A percentile compares a stretch with the other conserved stretches of the same genome.
These are phyloP conservation scores for Sciaenops ocellatus DNA, from an alignment of 2,797 vertebrate species.

Conservation along the genomic window DNA sequence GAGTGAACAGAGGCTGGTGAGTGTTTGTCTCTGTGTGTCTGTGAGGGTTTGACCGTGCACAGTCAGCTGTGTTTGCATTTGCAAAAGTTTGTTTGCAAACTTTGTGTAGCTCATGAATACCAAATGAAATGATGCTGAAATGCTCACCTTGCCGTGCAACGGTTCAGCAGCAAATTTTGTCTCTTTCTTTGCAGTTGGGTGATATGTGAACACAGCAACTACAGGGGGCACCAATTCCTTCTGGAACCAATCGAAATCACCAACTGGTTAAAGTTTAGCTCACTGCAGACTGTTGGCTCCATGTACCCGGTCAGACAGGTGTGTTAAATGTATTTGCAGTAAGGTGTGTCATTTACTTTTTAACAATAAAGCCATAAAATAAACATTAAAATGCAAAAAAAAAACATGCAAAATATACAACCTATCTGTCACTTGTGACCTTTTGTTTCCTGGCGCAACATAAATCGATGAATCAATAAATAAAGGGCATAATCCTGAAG, in stretches of 20 bases:
- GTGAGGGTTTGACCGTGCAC: not conserved
- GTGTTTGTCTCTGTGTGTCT: slow-evolving; percentile 35
- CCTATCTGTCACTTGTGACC: not conserved
- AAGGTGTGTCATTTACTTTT: not conserved
- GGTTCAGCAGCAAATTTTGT: not conserved
- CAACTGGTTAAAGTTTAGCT: slow-evolving; percentile 95
- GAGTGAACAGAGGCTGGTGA: slow-evolving; percentile 89
- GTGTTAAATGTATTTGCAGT: slow-evolving; percentile 11
- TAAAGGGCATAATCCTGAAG: not conserved
- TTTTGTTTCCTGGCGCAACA: not conserved
- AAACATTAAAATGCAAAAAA: not conserved
- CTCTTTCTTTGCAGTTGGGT: slow-evolving; percentile 89
- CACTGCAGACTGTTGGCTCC: slow-evolving; percentile 89
- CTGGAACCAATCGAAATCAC: slow-evolving; percentile 92
- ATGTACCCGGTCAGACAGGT: slow-evolving; percentile 94
- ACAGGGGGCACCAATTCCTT: slow-evolving; percentile 95
- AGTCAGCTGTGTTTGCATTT: slow-evolving; percentile 1
- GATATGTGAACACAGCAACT: slow-evolving; percentile 93
- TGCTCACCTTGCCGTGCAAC: not conserved
- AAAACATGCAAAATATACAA: not conserved
- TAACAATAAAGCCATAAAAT: not conserved
- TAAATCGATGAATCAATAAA: not conserved
- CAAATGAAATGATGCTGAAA: not conserved
- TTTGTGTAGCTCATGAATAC: too few relatives aligned
- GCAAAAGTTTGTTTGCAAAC: not conserved